Conservation (phyloP, 2,797 vertebrate genomes). For the Leuciscus waleckii region DNA sequence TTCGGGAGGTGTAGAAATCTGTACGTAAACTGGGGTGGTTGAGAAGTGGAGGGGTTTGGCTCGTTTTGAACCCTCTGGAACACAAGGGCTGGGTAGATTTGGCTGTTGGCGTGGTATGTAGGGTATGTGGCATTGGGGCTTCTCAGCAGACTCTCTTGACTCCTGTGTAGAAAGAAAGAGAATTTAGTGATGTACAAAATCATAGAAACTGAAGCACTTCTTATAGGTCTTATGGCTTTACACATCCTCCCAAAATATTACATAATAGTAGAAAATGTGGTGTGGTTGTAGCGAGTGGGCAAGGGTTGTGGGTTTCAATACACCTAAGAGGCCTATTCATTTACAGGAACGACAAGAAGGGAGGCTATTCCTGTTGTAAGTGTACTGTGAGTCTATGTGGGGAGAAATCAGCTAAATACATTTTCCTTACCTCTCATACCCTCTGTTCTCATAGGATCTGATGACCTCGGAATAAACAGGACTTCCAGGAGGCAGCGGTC, state of each 20-base stretch:
- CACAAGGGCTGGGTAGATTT: slow-evolving; percentile 79
- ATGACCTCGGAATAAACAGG: slow-evolving; percentile 75
- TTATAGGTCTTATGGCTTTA: background rate
- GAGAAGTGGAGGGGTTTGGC: slow-evolving; percentile 65
- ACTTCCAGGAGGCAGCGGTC: slow-evolving; percentile 71
- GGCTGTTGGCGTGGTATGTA: slow-evolving; percentile 75
- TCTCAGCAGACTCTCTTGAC: slow-evolving; percentile 81
- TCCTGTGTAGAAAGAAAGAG: slow-evolving; percentile 66
- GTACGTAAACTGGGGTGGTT: slow-evolving; percentile 70
- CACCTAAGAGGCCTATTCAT: background rate
- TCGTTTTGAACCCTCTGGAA: slow-evolving; percentile 79
- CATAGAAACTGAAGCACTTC: background rate
- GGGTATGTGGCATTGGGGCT: slow-evolving; percentile 65
- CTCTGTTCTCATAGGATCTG: slow-evolving; percentile 78
- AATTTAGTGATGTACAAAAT: background rate
- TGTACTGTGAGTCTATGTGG: background rate
- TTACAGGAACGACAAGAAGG: background rate
- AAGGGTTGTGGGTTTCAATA: background rate
- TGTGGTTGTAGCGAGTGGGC: background rate
- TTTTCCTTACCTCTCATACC: slow-evolving; percentile 77
- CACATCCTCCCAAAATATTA: background rate
- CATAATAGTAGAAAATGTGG: background rate
- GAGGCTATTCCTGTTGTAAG: background rate
- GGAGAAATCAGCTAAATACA: background rate
- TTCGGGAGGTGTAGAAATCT: slow-evolving; percentile 65